These are phyloP conservation scores for Trissolcus japonicus DNA, from an alignment of 2,888 invertebrate species.

Conservation along the genomic window DNA sequence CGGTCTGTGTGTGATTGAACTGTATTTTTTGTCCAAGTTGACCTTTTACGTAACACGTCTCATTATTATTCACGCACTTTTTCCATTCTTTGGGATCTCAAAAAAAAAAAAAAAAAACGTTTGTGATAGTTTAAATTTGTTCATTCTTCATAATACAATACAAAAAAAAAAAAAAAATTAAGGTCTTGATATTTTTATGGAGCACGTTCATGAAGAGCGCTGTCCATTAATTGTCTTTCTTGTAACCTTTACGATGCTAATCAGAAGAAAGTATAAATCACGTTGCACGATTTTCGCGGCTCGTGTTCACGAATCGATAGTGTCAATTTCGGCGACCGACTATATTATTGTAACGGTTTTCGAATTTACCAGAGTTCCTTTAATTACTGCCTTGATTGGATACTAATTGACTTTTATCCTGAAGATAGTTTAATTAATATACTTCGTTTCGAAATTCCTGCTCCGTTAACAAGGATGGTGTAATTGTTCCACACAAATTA, in stretches of 20 bases:
- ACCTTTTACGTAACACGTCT: slow-evolving; percentile 30
- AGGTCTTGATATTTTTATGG: slow-evolving; percentile 28
- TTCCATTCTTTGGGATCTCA: background rate
- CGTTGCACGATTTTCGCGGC: background rate
- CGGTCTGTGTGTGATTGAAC: slow-evolving; percentile 47
- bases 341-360: no score
- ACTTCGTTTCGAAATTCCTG: no score
- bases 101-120: background rate
- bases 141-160: no score
- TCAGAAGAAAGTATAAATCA: slow-evolving; percentile 15
- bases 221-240: slow-evolving; percentile 15
- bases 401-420: no score
- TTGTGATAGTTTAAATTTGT: no score
- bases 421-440: no score
- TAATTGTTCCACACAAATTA: no score
- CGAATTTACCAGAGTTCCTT: no score
- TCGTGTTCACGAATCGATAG: slow-evolving; percentile 1
- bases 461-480: no score
- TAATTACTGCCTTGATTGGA: no score
- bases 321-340: background rate
- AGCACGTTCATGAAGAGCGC: slow-evolving; percentile 23
- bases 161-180: slow-evolving; percentile 42
- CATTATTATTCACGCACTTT: background rate
- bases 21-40: slow-evolving; percentile 22
- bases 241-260: slow-evolving; percentile 37